These are phyloP conservation scores for Bruchidius siliquastri DNA, from an alignment of 2,888 invertebrate genomes.

Conservation along the genomic window DNA sequence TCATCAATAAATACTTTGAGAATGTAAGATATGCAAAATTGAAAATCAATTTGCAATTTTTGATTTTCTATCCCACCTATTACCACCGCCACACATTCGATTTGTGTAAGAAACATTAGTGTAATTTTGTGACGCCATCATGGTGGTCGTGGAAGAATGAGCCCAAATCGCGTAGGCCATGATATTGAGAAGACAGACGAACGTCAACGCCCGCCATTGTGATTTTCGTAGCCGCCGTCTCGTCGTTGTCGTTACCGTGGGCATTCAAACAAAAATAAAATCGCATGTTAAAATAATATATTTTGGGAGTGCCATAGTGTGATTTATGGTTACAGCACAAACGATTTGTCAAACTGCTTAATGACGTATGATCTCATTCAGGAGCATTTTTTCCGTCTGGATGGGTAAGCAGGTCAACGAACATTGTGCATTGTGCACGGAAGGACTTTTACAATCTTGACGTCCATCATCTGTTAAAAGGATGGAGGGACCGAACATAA, in stretches of 20 bases:
- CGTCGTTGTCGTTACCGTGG: not conserved
- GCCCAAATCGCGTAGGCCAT: not conserved
- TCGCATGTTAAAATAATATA: not conserved
- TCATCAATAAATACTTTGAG: no score
- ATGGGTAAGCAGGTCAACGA: not conserved
- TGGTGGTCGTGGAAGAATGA: not conserved
- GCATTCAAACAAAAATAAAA: not conserved
- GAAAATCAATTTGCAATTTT: no score
- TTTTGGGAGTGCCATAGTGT: not conserved
- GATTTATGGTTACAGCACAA: not conserved
- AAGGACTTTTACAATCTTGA: no score
- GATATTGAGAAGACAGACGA: not conserved
- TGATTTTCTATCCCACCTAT: no score
- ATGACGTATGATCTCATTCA: not conserved
- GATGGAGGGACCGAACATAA: no score
- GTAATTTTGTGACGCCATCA: not conserved
- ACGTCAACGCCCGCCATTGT: not conserved
- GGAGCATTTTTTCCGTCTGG: not conserved
- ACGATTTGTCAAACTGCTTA: not conserved
- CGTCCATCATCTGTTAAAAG: no score
- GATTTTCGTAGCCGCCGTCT: not conserved
- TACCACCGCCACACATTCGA: no score
- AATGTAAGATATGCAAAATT: no score
- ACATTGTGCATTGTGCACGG: not conserved
- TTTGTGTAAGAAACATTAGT: not conserved